Base-by-base conservation (phyloP, 2,888 invertebrate genomes). In the Habroteleia sp. region DNA sequence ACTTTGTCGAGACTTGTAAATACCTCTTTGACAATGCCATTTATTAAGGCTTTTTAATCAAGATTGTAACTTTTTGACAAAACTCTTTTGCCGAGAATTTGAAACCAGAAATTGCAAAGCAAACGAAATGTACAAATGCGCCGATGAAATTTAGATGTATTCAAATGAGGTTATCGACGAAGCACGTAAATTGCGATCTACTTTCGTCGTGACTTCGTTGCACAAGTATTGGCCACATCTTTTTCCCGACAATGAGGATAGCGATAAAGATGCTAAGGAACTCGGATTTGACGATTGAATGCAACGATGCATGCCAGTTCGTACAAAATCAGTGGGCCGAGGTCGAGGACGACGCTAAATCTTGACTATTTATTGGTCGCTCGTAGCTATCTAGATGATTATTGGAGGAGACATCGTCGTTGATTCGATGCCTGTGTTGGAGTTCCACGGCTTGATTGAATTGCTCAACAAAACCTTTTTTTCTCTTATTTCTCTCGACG, bases 351-450 rank as follows among this genome's bases (percentile, higher is more conserved):
- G 41, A 54, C 75, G 79, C 80, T 80, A 83, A 85, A 84, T 85
- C 84, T 85, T 79, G 81, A 82, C 82, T 86, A 83, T 84, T 87
- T 85, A 85, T 85, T 85, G 84, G 80, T 76, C 72, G 78, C 81
- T 82, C 74, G 77, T 62, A 80, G 58, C 73, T 68, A 76, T 76
- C 72, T 76, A 27, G 81, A 84, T 84, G 82, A 84, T 85, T 83
- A 83, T 85, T 79, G 79, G 81, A 75, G 75, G 77, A 81, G 81
- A 83, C 80, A 81, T 81, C 77, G 78, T 68, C 71, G 66, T 44
- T 63, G 76, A 79, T 76, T 78, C 72, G 77, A 79, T 78, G 77
- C 78, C 69, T 50, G 73, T 46, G 58, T 60, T 44, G 46, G 60
- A 74, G 42, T 65, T 74, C 76, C 74, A 50, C 72, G 69, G 63